Evolutionary conservation across 2,888 invertebrate species (phyloP), one percentile per base, ranked within the genome.

Genomic region (Ophraella communa): DNA sequence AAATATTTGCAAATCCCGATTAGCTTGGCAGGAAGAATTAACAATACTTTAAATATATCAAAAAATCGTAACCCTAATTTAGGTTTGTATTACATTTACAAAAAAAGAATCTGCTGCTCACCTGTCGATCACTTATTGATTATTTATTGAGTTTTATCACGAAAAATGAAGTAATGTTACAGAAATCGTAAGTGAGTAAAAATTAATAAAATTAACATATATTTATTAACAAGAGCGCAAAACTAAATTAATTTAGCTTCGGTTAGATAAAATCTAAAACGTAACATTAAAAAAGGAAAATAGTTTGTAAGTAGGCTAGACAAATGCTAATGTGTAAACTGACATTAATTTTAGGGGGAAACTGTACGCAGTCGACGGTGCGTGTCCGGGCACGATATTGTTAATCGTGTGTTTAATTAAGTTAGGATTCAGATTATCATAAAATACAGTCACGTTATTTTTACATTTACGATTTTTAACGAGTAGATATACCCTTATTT

Each of bases 291-390:
- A 49, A 62, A 59, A 52, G 55, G 42, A 62, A 62, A 65, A 65
- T 49, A 52, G 49, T 54, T 55, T 55, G 56, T 57, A 60, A 56
- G 62, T 63, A 56, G 66, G 53, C 20, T 53, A 39, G 59, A 55
- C 55, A 44, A 62, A 66, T 59, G 62, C 62, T 66, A 70, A 71
- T 69, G 71, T 71, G 73, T 68, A 70, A 73, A 71, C 70, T 69
- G 64, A 70, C 64, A 66, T 68, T 70, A 72, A 71, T 70, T 72
- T 68, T 30, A 60, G 66, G 71, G 67, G 66, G 69, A 67, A 67
- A 67, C 67, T 68, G 55, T 21, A 69, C 67, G 56, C 61, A 65
- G 62, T 58, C 57, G 66, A 11, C n/a, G 20, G 62, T 72, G 74
- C 74, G 74, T 74, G 74, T 73, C 71, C 61, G 39, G 33, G 24